Evolutionary conservation across 2,888 invertebrate species (phyloP).

Genomic region (Teinopalpus imperialis): DNA sequence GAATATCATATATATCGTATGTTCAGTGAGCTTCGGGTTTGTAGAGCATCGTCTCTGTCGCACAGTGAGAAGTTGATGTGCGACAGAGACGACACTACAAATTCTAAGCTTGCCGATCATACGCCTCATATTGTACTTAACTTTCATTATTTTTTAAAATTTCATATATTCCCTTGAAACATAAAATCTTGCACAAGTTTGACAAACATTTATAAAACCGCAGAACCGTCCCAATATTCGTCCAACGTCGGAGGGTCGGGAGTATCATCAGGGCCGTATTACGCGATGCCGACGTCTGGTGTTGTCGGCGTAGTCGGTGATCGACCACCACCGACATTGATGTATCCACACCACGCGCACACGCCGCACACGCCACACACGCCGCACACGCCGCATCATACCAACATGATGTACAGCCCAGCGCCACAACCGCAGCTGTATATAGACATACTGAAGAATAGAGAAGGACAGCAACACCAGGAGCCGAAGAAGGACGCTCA

Average conservation of each 20-base stretch:
- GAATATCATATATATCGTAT: too few species aligned
- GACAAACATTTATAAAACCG: too few species aligned
- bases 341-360: constrained; percentile 70
- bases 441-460: constrained; percentile 68
- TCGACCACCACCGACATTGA: constrained; percentile 65
- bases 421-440: constrained; percentile 69
- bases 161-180: too few species aligned
- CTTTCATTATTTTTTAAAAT: too few species aligned
- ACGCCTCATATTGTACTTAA: too few species aligned
- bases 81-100: too few species aligned
- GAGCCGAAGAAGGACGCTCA: constrained; percentile 65
- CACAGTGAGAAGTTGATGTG: too few species aligned
- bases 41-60: too few species aligned
- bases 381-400: constrained; percentile 58
- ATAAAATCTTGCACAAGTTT: too few species aligned
- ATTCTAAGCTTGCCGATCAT: too few species aligned
- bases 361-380: constrained; percentile 62
- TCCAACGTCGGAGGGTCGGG: constrained; percentile 57
- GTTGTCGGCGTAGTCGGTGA: constrained; percentile 68
- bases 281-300: constrained; percentile 66
- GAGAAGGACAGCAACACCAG: constrained; percentile 62
- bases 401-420: constrained; percentile 61
- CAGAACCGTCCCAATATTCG: constrained; percentile 68
- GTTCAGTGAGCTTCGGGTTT: too few species aligned
- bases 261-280: constrained; percentile 58